Evolutionary conservation across 1,140 invertebrate genomes (phyloP), one percentile per base, ranked within the genome.

Genomic region (Melanaphis sacchari): DNA sequence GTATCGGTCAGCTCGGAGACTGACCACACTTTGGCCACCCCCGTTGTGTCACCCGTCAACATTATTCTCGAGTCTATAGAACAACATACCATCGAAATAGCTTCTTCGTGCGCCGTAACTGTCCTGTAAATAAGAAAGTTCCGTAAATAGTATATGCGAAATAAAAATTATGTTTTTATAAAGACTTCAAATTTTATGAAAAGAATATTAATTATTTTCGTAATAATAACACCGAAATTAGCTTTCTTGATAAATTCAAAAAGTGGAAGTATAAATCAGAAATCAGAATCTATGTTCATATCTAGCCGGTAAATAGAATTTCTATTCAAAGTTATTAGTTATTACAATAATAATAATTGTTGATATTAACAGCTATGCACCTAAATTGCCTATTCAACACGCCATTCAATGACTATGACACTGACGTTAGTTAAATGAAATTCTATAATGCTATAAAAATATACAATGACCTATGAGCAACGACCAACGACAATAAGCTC

Each of bases 11-110:
- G 46, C 26, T 81, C 49, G 11, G 76, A 36, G 40, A 94, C 40
- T 26, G 89, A 76, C 94, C 94, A 94, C 6, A 94, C 52, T 94
- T 93, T 94, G 41, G 93, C 91, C 43, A 94, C 90, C 54, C 94
- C 94, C 31, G 94, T 94, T 18, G 94, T 93, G 87, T 94, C 94
- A 0, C 94, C 94, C 26, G 94, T 94, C 24, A 94, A 66, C 1
- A 94, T 26, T 18, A 94, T 84, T 36, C 90, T 90, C 2, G 88
- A 93, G 82, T 94, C 94, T 24, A 94, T 91, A n/a, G 94, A 94
- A 84, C 94, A 90, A 87, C 93, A 94, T 11, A 94, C 52, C 38
- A 91, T 93, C 38, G 94, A 94, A 18, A 94, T 91, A 52, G 94
- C 94, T 41, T 94, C 94, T 36, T 94, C 94, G 93, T 94, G 93